phyloP scores from a whole-genome alignment of 1,140 invertebrate genomes.

The Drosophila insularis region DNA sequence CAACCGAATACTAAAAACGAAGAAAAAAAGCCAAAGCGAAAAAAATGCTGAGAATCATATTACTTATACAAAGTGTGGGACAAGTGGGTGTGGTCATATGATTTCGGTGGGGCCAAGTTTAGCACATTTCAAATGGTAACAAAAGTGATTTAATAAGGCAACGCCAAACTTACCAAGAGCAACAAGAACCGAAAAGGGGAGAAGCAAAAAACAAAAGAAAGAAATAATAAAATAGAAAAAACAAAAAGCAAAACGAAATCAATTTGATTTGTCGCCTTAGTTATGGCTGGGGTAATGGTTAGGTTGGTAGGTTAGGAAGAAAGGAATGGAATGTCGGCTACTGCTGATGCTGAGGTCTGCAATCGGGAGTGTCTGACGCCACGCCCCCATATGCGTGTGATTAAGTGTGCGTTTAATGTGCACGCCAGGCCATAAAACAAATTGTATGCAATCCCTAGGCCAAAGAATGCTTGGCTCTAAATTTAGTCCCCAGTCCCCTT shows the following conservation, averaged over 20 bases:
- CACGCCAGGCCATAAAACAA: slow-evolving; percentile 75
- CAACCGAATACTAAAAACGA: slow-evolving; percentile 2
- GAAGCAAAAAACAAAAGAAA: background rate
- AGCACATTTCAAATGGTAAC: slow-evolving; percentile 77
- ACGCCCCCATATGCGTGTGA: slow-evolving; percentile 69
- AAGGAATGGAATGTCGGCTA: background rate
- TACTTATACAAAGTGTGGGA: slow-evolving; percentile 58
- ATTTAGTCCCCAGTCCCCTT: slow-evolving; percentile 26
- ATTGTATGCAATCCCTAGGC: slow-evolving; percentile 69
- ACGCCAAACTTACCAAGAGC: slow-evolving; percentile 38
- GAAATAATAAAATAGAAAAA: slow-evolving; percentile 3
- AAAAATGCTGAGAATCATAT: slow-evolving; percentile 51
- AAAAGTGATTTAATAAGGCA: slow-evolving; percentile 81
- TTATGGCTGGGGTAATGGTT: slow-evolving; percentile 10
- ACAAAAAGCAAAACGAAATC: slow-evolving; percentile 50
- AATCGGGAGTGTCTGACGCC: slow-evolving; percentile 9
- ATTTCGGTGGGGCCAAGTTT: slow-evolving; percentile 44
- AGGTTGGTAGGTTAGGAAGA: background rate
- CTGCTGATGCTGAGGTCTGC: slow-evolving; percentile 1
- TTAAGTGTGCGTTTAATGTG: slow-evolving; percentile 78
- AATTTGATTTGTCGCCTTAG: slow-evolving; percentile 77
- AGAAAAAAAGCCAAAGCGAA: slow-evolving; percentile 3
- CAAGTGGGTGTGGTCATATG: background rate
- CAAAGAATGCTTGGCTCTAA: slow-evolving; percentile 38
- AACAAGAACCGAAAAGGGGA: slow-evolving; percentile 26